Conservation (phyloP, 2,113 vertebrate species). For the Grammomys dolichurus region DNA sequence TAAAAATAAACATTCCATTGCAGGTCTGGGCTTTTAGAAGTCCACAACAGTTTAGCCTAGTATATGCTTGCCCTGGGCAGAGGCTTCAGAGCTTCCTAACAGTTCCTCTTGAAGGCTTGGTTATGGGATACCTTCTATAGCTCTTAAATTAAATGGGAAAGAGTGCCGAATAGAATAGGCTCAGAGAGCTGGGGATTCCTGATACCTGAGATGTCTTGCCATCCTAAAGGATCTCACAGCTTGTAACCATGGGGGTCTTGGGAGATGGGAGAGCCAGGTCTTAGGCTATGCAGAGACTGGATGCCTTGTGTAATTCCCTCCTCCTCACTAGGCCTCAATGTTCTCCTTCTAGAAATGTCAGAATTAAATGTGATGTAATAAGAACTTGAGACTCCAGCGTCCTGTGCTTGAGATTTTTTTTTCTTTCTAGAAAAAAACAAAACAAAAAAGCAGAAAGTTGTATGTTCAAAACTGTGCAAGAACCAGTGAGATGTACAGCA, state of each 20-base stretch:
- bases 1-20: constrained; percentile 70
- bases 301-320: neutral
- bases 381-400: neutral
- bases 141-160: constrained; percentile 65
- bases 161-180: constrained; percentile 3
- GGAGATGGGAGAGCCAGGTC: neutral
- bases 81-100: constrained; percentile 65
- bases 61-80: constrained; percentile 69
- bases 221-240: neutral
- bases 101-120: constrained; percentile 70
- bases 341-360: constrained; percentile 25
- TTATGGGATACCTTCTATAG: constrained; percentile 62
- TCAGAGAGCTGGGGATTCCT: neutral
- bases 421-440: neutral
- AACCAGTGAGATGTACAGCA: too few species aligned
- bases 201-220: neutral
- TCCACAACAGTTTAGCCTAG: constrained; percentile 60
- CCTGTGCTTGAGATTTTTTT: neutral
- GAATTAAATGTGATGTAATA: neutral
- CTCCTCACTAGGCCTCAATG: neutral
- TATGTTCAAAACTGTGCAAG: neutral
- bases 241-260: neutral
- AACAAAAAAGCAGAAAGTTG: constrained; percentile 19
- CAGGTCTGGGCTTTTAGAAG: constrained; percentile 66
- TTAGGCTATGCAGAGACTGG: neutral